A percentile compares a stretch with the other conserved stretches of the same genome.
Conservation (phyloP, 64 coral and sea anemone genomes). For the Orbicella faveolata region DNA sequence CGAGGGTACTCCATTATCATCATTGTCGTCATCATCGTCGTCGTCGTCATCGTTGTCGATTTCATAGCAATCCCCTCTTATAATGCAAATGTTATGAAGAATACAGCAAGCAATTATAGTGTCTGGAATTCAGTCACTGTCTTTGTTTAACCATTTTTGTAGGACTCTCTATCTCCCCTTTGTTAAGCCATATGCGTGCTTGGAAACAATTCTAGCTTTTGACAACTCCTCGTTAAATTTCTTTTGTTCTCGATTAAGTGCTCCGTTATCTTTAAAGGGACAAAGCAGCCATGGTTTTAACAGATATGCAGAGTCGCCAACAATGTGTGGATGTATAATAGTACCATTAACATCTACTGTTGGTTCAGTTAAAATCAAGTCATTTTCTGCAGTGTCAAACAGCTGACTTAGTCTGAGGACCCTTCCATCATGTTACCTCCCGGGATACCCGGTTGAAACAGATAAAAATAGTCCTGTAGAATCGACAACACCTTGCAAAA, state of each 20-base stretch:
- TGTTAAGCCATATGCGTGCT: constrained; percentile 25
- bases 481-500: constrained; percentile 48
- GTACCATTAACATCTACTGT: background rate
- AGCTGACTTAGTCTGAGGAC: constrained; percentile 34
- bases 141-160: constrained; percentile 38
- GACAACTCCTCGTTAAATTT: constrained; percentile 37
- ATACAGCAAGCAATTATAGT: constrained; percentile 55
- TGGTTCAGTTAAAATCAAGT: background rate
- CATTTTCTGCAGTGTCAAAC: constrained; percentile 35
- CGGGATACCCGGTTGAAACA: constrained; percentile 41
- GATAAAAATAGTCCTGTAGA: constrained; percentile 14
- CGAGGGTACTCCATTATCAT: background rate
- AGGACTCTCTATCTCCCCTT: constrained; percentile 32
- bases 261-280: constrained; percentile 8
- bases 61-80: constrained; percentile 7
- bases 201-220: constrained; percentile 5
- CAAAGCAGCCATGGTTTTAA: constrained; percentile 30
- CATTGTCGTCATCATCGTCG: background rate
- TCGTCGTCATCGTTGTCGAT: background rate
- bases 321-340: constrained; percentile 4
- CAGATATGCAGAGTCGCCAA: constrained; percentile 56
- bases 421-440: constrained; percentile 55
- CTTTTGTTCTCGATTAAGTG: background rate
- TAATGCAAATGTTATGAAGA: constrained; percentile 72
- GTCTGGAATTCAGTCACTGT: constrained; percentile 27